A percentile compares a stretch with the other conserved stretches of the same genome.
Evolutionary conservation across 2,888 invertebrate species (phyloP).

Genomic region (Orchesella flavescens): DNA sequence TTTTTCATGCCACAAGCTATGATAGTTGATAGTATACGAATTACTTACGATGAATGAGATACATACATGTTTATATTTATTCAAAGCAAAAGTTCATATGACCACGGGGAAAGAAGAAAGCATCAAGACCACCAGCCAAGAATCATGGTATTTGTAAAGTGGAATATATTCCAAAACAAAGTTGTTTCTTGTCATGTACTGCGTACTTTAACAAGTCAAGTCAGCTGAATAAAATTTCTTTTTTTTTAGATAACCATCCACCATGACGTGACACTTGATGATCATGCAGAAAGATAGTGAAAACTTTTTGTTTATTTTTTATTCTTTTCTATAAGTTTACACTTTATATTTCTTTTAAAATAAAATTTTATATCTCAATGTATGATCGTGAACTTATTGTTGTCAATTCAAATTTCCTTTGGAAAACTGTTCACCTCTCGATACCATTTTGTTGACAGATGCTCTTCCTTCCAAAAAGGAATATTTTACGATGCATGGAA

Average conservation of each 20-base stretch:
- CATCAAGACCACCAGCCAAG: background rate
- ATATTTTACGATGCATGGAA: no score
- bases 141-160: background rate
- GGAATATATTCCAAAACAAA: background rate
- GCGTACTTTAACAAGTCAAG: no score
- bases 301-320: background rate
- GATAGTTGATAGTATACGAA: background rate
- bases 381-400: background rate
- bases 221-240: no score
- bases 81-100: background rate
- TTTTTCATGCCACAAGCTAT: background rate
- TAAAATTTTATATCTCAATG: no score
- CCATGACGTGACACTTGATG: background rate
- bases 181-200: no score
- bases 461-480: no score
- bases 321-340: no score
- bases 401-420: background rate
- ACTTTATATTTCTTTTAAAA: no score
- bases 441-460: no score
- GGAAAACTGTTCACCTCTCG: conserved; percentile 17
- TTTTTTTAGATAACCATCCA: no score
- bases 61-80: no score
- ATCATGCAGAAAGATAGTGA: background rate
- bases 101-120: background rate
- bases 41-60: no score